Evolutionary conservation across 2,797 vertebrate species (phyloP), one percentile per base, ranked within the genome.

Genomic region (Lagodon rhomboides): DNA sequence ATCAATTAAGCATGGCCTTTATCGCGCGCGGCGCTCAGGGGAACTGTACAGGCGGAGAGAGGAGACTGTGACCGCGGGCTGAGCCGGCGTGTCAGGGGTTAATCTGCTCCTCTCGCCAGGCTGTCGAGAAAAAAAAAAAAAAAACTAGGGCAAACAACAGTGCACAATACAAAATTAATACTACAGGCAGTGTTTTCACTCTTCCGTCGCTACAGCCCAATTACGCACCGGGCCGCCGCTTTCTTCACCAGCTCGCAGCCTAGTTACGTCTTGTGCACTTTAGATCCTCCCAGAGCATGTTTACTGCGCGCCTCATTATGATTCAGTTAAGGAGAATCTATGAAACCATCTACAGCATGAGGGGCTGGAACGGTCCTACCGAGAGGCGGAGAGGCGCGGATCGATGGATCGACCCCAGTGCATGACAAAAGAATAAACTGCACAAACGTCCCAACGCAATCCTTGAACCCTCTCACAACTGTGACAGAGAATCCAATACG

Each of bases 1-100:
- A 95, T 95, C 84, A 94, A 95, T 95, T 93, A 94, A 89, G 82
- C 75, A 91, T 87, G 81, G 66, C 69, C 75, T 86, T 83, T 79
- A 74, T 81, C 77, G 88, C 87, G 50, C 58, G 70, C 20, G 0
- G 74, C 0, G 59, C 75, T 81, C 81, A 62, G 74, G 78, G 89
- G 78, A 78, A 67, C 66, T 44, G 12, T 62, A 58, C 55, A 53
- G 3, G 66, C 78, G 68, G 61, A 63, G 65, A 17, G 74, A 59
- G 83, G 46, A 51, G 18, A 41, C 51, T 23, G 44, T 83, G 85
- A 75, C 81, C 67, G 41, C 55, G 34, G 77, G 77, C 62, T 85
- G 83, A 85, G 84, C 77, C 73, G 9, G 85, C 2, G 59, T 89
- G 92, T 89, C 90, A 87, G 75, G 86, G 91, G 94, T 93, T 94